These are phyloP conservation scores for Brachionus manjavacas DNA, from an alignment of 1,140 invertebrate genomes.

Conservation along the genomic window DNA sequence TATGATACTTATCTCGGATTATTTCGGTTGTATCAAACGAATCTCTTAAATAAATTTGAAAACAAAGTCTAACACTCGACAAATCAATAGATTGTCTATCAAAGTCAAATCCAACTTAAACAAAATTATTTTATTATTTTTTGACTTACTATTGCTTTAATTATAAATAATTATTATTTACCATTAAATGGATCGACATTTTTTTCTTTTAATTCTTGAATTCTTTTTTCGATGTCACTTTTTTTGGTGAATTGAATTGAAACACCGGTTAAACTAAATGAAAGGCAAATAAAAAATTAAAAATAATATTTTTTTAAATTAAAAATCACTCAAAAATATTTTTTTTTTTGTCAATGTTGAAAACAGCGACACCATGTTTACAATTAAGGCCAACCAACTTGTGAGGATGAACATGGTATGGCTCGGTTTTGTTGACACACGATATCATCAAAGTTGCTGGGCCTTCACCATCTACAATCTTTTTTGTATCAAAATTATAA, in stretches of 20 bases:
- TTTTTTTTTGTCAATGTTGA: not conserved
- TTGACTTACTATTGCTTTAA: too few species aligned
- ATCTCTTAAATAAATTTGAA: conserved; percentile 11
- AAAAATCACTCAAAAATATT: not conserved
- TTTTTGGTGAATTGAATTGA: conserved; percentile 11
- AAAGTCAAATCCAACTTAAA: conserved; percentile 5
- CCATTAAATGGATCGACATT: conserved; percentile 25
- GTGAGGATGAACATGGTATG: conserved; percentile 17
- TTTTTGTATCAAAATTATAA: too few species aligned
- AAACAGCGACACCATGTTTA: not conserved
- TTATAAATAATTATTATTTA: not conserved
- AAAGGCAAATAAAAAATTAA: not conserved
- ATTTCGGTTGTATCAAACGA: not conserved
- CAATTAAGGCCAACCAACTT: not conserved
- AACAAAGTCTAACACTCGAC: not conserved
- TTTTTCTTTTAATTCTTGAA: not conserved
- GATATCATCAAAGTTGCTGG: conserved; percentile 9
- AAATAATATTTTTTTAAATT: not conserved
- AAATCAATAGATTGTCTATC: conserved; percentile 1
- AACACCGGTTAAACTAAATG: not conserved
- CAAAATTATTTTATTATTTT: too few species aligned
- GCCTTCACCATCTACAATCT: conserved; percentile 5
- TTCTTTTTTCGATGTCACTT: conserved; percentile 9
- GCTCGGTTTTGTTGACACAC: not conserved
- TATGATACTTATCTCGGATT: conserved; percentile 8